A percentile compares a stretch with the other conserved stretches of the same genome.
These are phyloP conservation scores for Cheilosia pagana DNA, from an alignment of 2,888 invertebrate genomes.

Conservation along the genomic window DNA sequence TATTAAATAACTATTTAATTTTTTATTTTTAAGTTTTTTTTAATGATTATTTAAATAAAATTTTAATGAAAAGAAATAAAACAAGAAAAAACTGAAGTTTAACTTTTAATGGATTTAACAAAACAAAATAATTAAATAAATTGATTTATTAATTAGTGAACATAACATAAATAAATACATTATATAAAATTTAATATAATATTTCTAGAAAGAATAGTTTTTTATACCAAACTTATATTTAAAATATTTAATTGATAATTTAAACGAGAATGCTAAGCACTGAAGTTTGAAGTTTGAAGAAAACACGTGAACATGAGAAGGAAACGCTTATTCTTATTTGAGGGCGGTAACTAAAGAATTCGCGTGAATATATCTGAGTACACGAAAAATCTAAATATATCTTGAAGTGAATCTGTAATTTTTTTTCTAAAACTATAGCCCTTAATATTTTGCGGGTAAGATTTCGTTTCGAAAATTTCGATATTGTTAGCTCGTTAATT, in stretches of 20 bases:
- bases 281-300: constrained; percentile 1
- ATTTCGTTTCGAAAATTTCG: no score
- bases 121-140: constrained; percentile 13
- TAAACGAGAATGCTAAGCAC: neutral
- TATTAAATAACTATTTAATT: constrained; percentile 39
- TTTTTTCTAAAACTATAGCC: no score
- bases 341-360: no score
- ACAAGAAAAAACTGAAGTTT: constrained; percentile 53
- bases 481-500: no score
- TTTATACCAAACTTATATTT: constrained; percentile 67
- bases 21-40: constrained; percentile 44
- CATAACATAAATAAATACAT: constrained; percentile 46
- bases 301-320: neutral
- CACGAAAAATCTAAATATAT: no score
- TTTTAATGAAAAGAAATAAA: constrained; percentile 58
- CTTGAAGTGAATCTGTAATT: no score
- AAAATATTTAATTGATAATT: constrained; percentile 15
- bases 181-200: constrained; percentile 34
- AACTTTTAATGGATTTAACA: constrained; percentile 51
- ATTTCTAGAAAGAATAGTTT: constrained; percentile 65
- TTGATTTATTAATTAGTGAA: constrained; percentile 20
- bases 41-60: constrained; percentile 58
- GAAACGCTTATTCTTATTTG: neutral
- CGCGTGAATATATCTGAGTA: no score
- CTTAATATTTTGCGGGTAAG: no score